Conservation (phyloP, 2,113 vertebrate genomes). For the Callipepla californica region DNA sequence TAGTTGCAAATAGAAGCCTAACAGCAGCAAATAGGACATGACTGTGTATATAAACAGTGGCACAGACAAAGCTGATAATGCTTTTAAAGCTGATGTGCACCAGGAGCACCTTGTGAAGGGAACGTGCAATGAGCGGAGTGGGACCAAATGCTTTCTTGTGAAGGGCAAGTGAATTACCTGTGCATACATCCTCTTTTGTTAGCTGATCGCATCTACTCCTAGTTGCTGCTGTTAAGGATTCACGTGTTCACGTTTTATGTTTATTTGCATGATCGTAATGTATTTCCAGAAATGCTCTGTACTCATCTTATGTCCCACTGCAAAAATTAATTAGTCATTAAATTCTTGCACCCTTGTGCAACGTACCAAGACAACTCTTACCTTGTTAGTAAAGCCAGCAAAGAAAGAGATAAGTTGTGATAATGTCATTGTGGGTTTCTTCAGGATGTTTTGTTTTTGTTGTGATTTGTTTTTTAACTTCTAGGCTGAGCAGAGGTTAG, state of each 20-base stretch:
- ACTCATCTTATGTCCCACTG: not conserved
- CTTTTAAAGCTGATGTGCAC: not conserved
- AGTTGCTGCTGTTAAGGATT: not conserved
- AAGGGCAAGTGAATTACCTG: not conserved
- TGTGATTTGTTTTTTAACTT: not conserved
- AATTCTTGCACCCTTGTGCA: not conserved
- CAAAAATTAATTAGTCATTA: not conserved
- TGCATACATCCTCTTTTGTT: not conserved
- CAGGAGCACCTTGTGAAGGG: not conserved
- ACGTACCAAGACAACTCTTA: not conserved
- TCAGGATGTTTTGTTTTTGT: not conserved
- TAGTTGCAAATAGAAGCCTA: slow-evolving; percentile 49
- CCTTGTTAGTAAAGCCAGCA: not conserved
- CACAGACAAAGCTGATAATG: not conserved
- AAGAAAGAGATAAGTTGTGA: not conserved
- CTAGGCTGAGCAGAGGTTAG: not conserved
- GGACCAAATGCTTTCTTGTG: not conserved
- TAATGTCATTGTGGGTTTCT: not conserved
- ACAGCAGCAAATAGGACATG: not conserved
- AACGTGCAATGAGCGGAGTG: not conserved
- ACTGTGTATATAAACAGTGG: not conserved
- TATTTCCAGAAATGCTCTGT: not conserved
- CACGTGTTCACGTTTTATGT: not conserved
- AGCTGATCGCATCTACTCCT: not conserved
- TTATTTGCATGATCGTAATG: not conserved